A percentile compares a stretch with the other conserved stretches of the same genome.
Conservation (phyloP, 53 echinoderm and acorn worm genomes). For the Apostichopus leukothele region DNA sequence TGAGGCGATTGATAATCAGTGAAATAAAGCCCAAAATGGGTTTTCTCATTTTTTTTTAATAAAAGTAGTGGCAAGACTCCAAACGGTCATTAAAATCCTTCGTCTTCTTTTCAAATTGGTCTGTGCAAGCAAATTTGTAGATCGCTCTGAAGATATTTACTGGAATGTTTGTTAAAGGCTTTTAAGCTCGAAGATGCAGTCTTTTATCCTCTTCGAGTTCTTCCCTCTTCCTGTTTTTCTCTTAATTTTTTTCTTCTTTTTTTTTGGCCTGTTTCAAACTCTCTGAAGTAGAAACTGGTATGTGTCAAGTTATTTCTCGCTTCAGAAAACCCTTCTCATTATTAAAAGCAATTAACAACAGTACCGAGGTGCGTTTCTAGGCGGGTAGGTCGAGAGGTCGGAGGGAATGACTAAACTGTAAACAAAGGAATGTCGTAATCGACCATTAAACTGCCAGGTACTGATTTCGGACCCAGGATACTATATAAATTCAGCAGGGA, state of each 20-base stretch:
- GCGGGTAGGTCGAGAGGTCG: neutral
- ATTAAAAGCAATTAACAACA: neutral
- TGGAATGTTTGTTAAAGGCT: slow-evolving; percentile 1
- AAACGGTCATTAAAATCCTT: neutral
- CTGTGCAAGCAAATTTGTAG: neutral
- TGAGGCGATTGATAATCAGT: neutral
- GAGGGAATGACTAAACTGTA: neutral
- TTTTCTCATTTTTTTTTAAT: neutral
- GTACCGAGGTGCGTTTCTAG: neutral
- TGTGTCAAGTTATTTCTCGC: slow-evolving; percentile 7
- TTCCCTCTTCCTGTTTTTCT: too few relatives aligned
- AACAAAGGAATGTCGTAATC: neutral
- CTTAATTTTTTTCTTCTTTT: neutral
- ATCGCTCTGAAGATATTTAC: neutral
- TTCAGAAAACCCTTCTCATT: neutral
- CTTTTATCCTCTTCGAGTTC: too few relatives aligned
- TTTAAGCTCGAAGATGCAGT: neutral
- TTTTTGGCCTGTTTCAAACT: neutral
- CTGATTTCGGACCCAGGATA: neutral
- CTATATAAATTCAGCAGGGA: neutral
- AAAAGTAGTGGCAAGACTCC: neutral
- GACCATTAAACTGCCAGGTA: neutral
- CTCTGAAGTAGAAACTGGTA: neutral
- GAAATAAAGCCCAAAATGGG: neutral
- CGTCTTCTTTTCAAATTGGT: neutral